Conservation (phyloP, 2,888 invertebrate genomes). For the Leucophenga montana region DNA sequence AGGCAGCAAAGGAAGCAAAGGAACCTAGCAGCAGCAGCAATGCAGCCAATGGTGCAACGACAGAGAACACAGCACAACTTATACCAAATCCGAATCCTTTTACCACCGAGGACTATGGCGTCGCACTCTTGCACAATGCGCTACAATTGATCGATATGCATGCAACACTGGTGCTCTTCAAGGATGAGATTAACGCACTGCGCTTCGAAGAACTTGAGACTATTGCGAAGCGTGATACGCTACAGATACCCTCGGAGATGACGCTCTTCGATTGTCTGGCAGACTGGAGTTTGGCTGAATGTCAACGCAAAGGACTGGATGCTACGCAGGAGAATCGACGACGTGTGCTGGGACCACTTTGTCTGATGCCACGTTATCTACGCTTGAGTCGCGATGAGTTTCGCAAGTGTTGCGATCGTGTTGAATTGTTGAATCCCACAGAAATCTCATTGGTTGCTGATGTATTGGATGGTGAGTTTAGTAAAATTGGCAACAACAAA, state of each 20-base stretch:
- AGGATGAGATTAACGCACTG: constrained; percentile 66
- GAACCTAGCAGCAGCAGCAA: no score
- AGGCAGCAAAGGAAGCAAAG: background rate
- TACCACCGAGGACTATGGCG: constrained; percentile 71
- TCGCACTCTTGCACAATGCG: constrained; percentile 71
- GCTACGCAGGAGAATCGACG: constrained; percentile 70
- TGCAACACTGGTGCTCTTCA: constrained; percentile 69
- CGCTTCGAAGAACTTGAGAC: constrained; percentile 73
- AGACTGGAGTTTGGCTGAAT: constrained; percentile 72
- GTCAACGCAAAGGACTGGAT: constrained; percentile 69
- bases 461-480: constrained; percentile 63
- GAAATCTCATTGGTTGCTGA: constrained; percentile 70
- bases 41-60: constrained; percentile 30
- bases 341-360: constrained; percentile 71
- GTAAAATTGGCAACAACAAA: no score
- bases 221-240: constrained; percentile 70
- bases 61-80: constrained; percentile 34
- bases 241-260: constrained; percentile 70
- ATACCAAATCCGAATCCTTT: constrained; percentile 69
- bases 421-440: constrained; percentile 68
- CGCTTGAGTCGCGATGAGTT: constrained; percentile 67
- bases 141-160: constrained; percentile 73
- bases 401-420: constrained; percentile 69
- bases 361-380: constrained; percentile 70
- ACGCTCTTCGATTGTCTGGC: constrained; percentile 71